Percentiles rank a stretch among this genome's conserved stretches.
These are phyloP conservation scores for Caenorhabditis virilis DNA, from an alignment of 2,888 invertebrate species.

Conservation along the genomic window DNA sequence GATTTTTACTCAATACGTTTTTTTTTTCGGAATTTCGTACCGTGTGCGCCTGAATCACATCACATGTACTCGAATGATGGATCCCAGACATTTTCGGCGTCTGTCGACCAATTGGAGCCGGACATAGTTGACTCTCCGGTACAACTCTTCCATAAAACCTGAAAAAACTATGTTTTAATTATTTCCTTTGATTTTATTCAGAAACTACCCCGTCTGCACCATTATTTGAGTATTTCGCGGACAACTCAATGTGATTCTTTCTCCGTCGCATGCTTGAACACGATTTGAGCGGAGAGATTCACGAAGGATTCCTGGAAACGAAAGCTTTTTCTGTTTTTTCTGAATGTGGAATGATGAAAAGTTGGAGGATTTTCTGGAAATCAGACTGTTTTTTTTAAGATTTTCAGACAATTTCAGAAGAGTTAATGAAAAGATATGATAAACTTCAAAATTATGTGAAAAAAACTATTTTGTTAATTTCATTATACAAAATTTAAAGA, in stretches of 20 bases:
- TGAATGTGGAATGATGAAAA: too few species aligned
- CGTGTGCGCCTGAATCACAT: conserved; percentile 64
- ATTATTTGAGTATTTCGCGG: conserved; percentile 86
- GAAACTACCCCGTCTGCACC: conserved; percentile 55
- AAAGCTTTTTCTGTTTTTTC: not conserved
- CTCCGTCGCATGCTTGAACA: conserved; percentile 88
- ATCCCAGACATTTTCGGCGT: conserved; percentile 3
- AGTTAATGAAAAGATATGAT: too few species aligned
- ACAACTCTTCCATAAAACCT: conserved; percentile 68
- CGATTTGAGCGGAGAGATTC: conserved; percentile 89
- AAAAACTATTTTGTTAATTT: too few species aligned
- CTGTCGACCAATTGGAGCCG: conserved; percentile 29
- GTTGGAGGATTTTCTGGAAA: too few species aligned
- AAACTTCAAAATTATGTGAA: too few species aligned
- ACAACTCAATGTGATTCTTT: conserved; percentile 84
- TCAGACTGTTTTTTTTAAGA: too few species aligned
- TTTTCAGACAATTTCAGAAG: too few species aligned
- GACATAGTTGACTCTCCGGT: conserved; percentile 64
- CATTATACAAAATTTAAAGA: too few species aligned
- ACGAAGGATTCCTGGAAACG: conserved; percentile 82
- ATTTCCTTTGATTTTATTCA: too few species aligned
- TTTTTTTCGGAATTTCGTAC: conserved; percentile 43
- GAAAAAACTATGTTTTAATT: conserved; percentile 6
- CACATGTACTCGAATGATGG: conserved; percentile 51
- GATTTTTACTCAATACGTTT: too few species aligned